Evolutionary conservation across 2,797 vertebrate species (phyloP), one percentile per base, ranked within the genome.

Genomic region (Lophura swinhoii): DNA sequence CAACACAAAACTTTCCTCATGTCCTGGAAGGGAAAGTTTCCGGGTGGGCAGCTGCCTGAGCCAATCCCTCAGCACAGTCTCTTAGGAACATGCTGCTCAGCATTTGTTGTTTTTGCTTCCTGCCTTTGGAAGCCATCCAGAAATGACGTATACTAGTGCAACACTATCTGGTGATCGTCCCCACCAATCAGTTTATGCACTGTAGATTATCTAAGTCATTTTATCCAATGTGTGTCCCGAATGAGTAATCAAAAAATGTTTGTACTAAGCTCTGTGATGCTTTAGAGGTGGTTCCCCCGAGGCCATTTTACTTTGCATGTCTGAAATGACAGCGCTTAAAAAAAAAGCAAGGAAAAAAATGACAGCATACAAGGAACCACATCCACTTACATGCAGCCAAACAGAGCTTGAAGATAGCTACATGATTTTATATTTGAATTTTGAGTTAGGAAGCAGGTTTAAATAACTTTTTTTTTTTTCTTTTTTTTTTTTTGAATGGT

Each of bases 101-200:
- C 71, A 10, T 44, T 88, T 58, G 23, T 44, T 94, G 66, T 17
- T 75, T 80, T 80, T 81, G 75, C 35, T 83, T 78, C 77, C 77
- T 80, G 77, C 83, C 63, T 37, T 66, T 97, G 95, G 93, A 95
- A 55, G 7, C 9, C 60, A 62, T 83, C 94, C 92, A 91, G 73
- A 4, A 62, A 23, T 88, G 91, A 93, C 37, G 78, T 29, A 12
- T 49, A 9, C 72, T 77, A 75, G 82, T 58, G 79, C 89, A 89
- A 51, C 2, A 1, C 92, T 86, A 84, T 97, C 96, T 97, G 97
- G 87, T 97, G 97, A 97, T 95, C 70, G 78, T 87, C 59, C 76
- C 79, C 73, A 62, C 97, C 97, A 97, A 97, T 97, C 97, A 63
- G 0, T 70, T 75, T 8, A 12, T 23, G 55, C 8, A 13, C 2